A percentile compares a stretch with the other conserved stretches of the same genome.
Conservation (phyloP, 2,113 vertebrate species). For the Ifrita kowaldi region DNA sequence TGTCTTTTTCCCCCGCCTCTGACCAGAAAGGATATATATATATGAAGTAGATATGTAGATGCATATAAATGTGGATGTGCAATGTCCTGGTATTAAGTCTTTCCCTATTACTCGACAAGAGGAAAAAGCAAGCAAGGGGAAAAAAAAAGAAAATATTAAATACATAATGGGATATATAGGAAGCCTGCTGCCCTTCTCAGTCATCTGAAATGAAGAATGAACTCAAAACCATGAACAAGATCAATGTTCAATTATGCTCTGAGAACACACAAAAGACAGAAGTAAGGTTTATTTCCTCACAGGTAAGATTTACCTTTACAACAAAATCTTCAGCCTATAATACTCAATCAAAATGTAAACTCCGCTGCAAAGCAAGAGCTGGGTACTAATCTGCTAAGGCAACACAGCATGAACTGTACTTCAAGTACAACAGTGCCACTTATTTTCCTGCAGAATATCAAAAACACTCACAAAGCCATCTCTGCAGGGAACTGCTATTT, state of each 20-base stretch:
- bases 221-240: neutral
- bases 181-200: neutral
- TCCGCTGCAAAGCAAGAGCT: neutral
- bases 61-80: neutral
- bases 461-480: neutral
- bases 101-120: neutral
- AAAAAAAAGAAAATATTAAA: neutral
- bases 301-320: neutral
- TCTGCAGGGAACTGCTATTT: neutral
- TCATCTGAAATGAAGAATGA: neutral
- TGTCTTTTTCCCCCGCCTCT: neutral
- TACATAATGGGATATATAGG: neutral
- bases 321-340: neutral
- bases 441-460: slow-evolving; percentile 11
- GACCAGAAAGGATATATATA: neutral
- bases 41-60: neutral
- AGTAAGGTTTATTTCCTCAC: neutral
- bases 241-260: neutral
- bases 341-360: neutral
- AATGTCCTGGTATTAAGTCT: neutral
- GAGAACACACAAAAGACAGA: neutral
- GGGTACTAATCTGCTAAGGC: neutral
- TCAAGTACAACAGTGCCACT: neutral
- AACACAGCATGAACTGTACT: neutral
- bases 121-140: neutral